A percentile compares a stretch with the other conserved stretches of the same genome.
phyloP scores from a whole-genome alignment of 2,113 vertebrate species.

The Ictalurus furcatus region DNA sequence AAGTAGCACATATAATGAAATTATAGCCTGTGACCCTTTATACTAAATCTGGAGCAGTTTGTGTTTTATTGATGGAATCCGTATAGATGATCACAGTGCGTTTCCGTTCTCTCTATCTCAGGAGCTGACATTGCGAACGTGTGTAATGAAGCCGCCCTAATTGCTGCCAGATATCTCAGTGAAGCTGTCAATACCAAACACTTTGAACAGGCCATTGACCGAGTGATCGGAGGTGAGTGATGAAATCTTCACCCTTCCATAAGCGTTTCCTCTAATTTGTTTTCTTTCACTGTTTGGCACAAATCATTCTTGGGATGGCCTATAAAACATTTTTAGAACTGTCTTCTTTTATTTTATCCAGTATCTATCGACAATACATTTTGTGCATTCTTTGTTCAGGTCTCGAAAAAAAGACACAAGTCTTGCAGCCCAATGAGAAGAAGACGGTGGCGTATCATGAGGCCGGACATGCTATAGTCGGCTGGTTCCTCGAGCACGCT shows the following conservation, averaged over 20 bases:
- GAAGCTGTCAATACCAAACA: conserved; percentile 60
- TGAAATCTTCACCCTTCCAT: not conserved
- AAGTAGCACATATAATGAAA: not conserved
- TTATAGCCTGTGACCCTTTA: not conserved
- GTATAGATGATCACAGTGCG: not conserved
- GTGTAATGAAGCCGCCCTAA: conserved; percentile 79
- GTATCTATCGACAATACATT: not conserved
- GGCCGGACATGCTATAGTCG: conserved; percentile 67
- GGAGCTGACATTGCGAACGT: conserved; percentile 79
- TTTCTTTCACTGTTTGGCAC: not conserved
- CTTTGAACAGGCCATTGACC: conserved; percentile 72
- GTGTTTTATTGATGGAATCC: not conserved
- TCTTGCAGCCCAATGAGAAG: conserved; percentile 69
- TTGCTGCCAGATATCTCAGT: conserved; percentile 70
- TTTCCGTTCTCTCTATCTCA: conserved; percentile 50
- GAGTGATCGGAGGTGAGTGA: conserved; percentile 69
- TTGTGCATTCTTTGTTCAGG: conserved; percentile 49
- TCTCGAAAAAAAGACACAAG: conserved; percentile 73
- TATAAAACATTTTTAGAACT: not conserved
- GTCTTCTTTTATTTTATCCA: not conserved
- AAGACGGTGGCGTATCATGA: conserved; percentile 66
- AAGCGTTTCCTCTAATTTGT: not conserved
- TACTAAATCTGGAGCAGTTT: not conserved
- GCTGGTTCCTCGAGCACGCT: conserved; percentile 69
- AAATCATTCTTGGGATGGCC: not conserved